Evolutionary conservation across 2,797 vertebrate species (phyloP).

Genomic region (Hippoglossus hippoglossus): DNA sequence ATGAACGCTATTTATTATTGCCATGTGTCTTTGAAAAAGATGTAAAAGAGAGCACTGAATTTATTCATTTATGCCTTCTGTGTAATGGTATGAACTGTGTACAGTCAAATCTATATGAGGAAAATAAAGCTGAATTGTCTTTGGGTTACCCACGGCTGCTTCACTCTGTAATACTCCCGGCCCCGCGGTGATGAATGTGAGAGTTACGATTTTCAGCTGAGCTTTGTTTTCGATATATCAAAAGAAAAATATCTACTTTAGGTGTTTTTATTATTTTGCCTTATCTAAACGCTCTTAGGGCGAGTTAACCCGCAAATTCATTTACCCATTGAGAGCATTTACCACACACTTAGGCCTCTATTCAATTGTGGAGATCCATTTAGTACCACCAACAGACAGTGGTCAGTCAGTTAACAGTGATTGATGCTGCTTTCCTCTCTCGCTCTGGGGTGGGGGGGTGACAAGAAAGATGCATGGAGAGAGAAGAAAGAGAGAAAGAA

Average conservation of each 20-base stretch:
- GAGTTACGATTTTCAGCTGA: slow-evolving; percentile 64
- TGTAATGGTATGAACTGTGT: slow-evolving; percentile 93
- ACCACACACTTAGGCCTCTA: slow-evolving; percentile 85
- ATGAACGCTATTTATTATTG: slow-evolving; percentile 92
- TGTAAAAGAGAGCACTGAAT: slow-evolving; percentile 86
- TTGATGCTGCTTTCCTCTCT: slow-evolving; percentile 80
- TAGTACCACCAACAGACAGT: slow-evolving; percentile 81
- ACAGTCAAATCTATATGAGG: slow-evolving; percentile 88
- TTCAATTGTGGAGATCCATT: slow-evolving; percentile 84
- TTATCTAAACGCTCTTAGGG: slow-evolving; percentile 79
- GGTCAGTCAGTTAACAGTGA: slow-evolving; percentile 83
- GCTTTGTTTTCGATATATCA: slow-evolving; percentile 69
- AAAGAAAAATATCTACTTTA: slow-evolving; percentile 70
- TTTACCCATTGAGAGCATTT: slow-evolving; percentile 83
- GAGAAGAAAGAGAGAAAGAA: slow-evolving; percentile 48
- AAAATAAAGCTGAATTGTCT: slow-evolving; percentile 93
- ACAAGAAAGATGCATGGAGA: slow-evolving; percentile 77
- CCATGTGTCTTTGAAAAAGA: slow-evolving; percentile 90
- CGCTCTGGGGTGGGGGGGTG: slow-evolving; percentile 65
- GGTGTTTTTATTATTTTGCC: slow-evolving; percentile 81
- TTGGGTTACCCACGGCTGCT: slow-evolving; percentile 78
- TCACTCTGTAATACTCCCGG: slow-evolving; percentile 28
- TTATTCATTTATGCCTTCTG: slow-evolving; percentile 93
- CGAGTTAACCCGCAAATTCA: slow-evolving; percentile 83
- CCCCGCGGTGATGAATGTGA: slow-evolving; percentile 50